These are phyloP conservation scores for Anastrepha ludens DNA, from an alignment of 1,140 invertebrate species.

Conservation along the genomic window DNA sequence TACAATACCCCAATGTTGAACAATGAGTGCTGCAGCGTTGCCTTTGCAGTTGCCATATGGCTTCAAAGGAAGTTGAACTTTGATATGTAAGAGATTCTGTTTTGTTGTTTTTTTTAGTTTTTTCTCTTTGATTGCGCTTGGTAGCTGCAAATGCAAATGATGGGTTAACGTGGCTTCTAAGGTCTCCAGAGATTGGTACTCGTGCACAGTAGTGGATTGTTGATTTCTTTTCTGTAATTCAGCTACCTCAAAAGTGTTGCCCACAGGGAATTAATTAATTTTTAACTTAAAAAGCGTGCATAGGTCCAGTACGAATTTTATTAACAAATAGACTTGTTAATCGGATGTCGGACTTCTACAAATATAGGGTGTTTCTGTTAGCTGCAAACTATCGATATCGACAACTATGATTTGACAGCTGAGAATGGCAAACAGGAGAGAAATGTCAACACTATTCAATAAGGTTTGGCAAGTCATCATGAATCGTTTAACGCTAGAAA, in stretches of 20 bases:
- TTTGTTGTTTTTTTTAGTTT: not conserved
- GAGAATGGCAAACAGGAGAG: no score
- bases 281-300: conserved; percentile 16
- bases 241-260: not conserved
- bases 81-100: conserved; percentile 19
- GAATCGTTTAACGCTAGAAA: no score
- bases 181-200: not conserved
- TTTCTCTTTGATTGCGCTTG: not conserved
- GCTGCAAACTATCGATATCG: no score
- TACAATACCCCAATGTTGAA: conserved; percentile 20
- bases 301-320: not conserved
- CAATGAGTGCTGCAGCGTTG: not conserved
- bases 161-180: not conserved
- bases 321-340: conserved; percentile 26
- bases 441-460: no score
- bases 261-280: conserved; percentile 45
- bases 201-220: not conserved
- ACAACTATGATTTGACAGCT: no score
- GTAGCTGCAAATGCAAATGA: conserved; percentile 30
- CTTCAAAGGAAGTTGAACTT: conserved; percentile 29
- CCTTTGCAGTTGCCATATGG: not conserved
- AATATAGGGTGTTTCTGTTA: no score
- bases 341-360: no score
- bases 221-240: not conserved
- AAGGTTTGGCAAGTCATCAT: no score